phyloP scores from a whole-genome alignment of 2,888 invertebrate genomes.

The Acleris holmiana region DNA sequence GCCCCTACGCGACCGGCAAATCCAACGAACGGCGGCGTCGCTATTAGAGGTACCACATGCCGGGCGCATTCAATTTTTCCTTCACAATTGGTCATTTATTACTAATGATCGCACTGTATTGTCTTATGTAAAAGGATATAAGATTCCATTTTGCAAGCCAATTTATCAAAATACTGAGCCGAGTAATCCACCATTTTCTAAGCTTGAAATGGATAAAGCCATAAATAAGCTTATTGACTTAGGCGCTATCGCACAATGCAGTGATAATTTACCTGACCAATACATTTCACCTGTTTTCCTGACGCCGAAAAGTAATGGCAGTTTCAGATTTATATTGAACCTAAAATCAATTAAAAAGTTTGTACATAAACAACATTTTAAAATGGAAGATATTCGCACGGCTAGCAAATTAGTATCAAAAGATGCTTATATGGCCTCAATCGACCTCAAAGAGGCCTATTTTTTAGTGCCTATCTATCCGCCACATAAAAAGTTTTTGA shows the following conservation, averaged over 20 bases:
- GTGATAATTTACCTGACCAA: no score
- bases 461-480: constrained; percentile 13
- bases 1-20: no score
- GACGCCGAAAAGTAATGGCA: neutral
- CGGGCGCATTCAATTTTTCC: constrained; percentile 1
- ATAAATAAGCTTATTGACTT: constrained; percentile 6
- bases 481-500: constrained; percentile 12
- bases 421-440: constrained; percentile 11
- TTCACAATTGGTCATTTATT: constrained; percentile 11
- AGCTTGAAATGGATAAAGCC: constrained; percentile 3
- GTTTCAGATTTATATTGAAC: constrained; percentile 17
- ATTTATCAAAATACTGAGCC: constrained; percentile 5
- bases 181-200: constrained; percentile 5
- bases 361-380: constrained; percentile 5
- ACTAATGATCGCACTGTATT: constrained; percentile 16
- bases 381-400: constrained; percentile 19
- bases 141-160: constrained; percentile 11
- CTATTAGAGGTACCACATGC: no score
- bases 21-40: no score
- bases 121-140: constrained; percentile 14
- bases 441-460: neutral
- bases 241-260: neutral
- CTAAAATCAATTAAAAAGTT: constrained; percentile 11
- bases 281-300: no score
- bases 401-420: constrained; percentile 8